These are phyloP conservation scores for Phalacrocorax carbo DNA, from an alignment of 2,113 vertebrate species.

Conservation along the genomic window DNA sequence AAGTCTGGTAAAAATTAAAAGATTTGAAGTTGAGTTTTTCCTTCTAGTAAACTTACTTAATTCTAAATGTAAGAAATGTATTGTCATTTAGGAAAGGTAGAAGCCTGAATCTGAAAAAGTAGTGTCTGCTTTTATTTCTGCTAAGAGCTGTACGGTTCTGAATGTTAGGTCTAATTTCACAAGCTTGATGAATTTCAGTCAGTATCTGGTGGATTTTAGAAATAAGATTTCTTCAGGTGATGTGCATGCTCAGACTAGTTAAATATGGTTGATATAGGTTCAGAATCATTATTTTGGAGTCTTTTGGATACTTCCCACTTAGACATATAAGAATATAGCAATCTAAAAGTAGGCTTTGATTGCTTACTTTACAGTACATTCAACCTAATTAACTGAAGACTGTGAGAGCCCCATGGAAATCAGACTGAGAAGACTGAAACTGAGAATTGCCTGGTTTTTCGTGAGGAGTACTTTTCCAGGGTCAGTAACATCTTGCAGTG, in stretches of 20 bases:
- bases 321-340: neutral
- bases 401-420: neutral
- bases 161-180: neutral
- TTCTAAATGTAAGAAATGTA: neutral
- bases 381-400: neutral
- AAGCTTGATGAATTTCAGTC: neutral
- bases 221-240: neutral
- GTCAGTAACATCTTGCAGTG: neutral
- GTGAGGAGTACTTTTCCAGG: neutral
- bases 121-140: neutral
- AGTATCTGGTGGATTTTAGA: neutral
- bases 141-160: neutral
- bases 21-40: neutral
- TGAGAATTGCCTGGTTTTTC: neutral
- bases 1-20: neutral
- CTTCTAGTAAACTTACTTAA: neutral
- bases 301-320: neutral
- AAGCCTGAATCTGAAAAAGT: neutral
- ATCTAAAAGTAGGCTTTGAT: neutral
- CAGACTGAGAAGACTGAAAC: neutral
- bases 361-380: neutral
- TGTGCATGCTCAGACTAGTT: neutral
- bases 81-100: neutral
- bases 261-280: neutral
- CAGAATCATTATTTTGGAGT: neutral